These are phyloP conservation scores for Coptodon bakossiorum DNA, from an alignment of 2,113 vertebrate genomes.

Conservation along the genomic window DNA sequence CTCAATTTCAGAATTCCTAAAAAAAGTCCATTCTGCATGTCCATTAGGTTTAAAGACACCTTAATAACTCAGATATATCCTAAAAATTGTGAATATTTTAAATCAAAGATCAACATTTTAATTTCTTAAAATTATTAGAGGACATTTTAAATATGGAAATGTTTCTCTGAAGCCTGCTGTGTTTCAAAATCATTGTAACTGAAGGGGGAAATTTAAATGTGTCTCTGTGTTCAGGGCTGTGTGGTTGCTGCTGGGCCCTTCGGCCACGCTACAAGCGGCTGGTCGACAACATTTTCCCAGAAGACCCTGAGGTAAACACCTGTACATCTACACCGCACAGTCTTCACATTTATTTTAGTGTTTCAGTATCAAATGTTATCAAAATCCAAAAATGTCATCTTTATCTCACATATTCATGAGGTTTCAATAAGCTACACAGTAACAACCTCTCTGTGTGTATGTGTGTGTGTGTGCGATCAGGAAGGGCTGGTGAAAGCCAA, in stretches of 20 bases:
- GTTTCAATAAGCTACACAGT: not conserved
- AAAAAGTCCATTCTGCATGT: not conserved
- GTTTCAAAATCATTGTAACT: not conserved
- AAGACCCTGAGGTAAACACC: slow-evolving; percentile 84
- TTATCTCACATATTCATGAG: not conserved
- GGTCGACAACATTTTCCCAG: slow-evolving; percentile 96
- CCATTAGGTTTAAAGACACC: not conserved
- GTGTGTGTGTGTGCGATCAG: slow-evolving; percentile 49
- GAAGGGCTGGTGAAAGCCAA: slow-evolving; percentile 92
- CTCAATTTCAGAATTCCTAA: not conserved
- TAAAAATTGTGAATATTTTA: not conserved
- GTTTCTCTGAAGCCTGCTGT: not conserved
- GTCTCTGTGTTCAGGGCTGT: slow-evolving; percentile 75
- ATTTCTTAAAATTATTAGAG: not conserved
- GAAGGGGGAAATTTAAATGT: not conserved
- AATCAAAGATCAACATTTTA: not conserved
- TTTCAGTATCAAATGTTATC: not conserved
- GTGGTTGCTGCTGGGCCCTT: slow-evolving; percentile 88
- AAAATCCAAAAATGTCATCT: not conserved
- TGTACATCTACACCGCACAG: not conserved
- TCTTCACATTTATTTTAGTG: not conserved
- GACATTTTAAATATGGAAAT: not conserved
- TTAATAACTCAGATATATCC: not conserved
- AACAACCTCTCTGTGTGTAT: not conserved
- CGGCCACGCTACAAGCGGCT: slow-evolving; percentile 92